These are phyloP conservation scores for Halcyon smyrnensis DNA, from an alignment of 2,797 vertebrate species.

Conservation along the genomic window DNA sequence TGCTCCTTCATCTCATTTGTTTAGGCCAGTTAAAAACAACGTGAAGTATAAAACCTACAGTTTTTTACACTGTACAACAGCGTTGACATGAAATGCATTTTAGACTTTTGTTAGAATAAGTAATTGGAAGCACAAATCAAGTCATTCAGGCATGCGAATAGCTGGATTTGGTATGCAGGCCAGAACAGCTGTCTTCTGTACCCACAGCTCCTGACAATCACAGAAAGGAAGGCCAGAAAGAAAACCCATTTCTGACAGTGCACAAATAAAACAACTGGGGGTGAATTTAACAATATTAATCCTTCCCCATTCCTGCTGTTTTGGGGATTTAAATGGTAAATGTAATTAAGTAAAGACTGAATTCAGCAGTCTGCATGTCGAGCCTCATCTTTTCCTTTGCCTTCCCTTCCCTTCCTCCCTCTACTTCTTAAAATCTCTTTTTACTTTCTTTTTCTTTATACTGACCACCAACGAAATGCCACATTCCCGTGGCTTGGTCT, in stretches of 20 bases:
- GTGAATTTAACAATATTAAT: constrained; percentile 15
- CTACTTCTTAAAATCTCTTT: neutral
- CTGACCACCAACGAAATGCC: neutral
- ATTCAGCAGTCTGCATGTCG: neutral
- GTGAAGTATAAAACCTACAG: neutral
- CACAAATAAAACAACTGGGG: constrained; percentile 5
- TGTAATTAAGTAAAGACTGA: neutral
- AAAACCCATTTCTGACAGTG: neutral
- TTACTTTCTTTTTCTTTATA: neutral
- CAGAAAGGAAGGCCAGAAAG: neutral
- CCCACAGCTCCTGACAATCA: neutral
- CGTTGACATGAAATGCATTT: neutral
- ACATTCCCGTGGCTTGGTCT: neutral
- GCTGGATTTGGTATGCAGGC: neutral
- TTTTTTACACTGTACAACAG: neutral
- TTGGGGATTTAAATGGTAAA: neutral
- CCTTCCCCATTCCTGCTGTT: neutral
- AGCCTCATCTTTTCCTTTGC: neutral
- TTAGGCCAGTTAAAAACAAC: neutral
- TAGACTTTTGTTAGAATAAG: neutral
- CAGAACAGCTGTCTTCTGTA: constrained; percentile 9
- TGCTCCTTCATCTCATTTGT: neutral
- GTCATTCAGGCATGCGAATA: neutral
- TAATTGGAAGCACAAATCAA: neutral
- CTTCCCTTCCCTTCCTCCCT: neutral